Evolutionary conservation across 2,888 invertebrate genomes (phyloP), one percentile per base, ranked within the genome.

Genomic region (Listrodromus nycthemerus): DNA sequence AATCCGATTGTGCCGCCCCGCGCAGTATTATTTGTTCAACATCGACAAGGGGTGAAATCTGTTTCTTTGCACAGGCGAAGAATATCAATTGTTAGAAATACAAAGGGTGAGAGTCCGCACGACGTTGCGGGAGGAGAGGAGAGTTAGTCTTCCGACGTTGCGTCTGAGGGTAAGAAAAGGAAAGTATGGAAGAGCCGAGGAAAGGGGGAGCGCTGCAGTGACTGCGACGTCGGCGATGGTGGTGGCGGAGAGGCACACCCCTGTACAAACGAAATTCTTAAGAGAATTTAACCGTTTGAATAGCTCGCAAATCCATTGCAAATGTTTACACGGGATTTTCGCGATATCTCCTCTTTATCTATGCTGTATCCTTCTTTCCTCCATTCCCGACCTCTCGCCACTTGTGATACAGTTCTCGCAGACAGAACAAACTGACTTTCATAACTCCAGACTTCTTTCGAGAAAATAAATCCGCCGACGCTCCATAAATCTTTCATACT

Each of bases 251-350:
- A 89, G 87, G 89, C 88, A 86, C 80, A 66, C 90, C 92, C 92
- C 91, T 91, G 89, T 90, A 90, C 91, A 92, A 93, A 92, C 93
- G 90, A 91, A 93, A 93, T 93, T 93, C 93, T 93, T 93, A 92
- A 93, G 93, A 93, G 93, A 93, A 93, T 93, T 93, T 93, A 93
- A 92, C 92, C 92, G 92, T 93, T 93, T 93, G 93, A 93, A 93
- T 93, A 93, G 92, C 93, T 93, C 91, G 90, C 92, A 93, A 93
- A 93, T 93, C 93, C 93, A 93, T 92, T 92, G 93, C 93, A 93
- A 93, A 93, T 93, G 92, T 93, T 93, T 93, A 93, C 93, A 93
- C 90, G 91, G 90, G 91, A 91, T 92, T 93, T 92, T 87, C 88
- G 88, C 90, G 89, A 87, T 83, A 75, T 76, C 77, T 19, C 65